Conservation (phyloP, 2,797 vertebrate genomes). For the Sebastes oblongus region DNA sequence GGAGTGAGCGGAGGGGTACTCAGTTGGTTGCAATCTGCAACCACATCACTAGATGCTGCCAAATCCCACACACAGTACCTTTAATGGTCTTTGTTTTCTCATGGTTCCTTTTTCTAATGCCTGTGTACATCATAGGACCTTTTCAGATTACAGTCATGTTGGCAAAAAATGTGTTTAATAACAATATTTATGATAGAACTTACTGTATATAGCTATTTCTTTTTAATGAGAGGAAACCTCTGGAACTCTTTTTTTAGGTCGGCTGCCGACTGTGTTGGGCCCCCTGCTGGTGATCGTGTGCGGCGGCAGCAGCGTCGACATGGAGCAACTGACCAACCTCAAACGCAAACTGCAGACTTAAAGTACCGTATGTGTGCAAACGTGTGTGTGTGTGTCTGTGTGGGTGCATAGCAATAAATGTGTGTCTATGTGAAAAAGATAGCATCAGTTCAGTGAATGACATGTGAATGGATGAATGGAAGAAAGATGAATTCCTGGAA, state of each 20-base stretch:
- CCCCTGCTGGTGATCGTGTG: slow-evolving; percentile 75
- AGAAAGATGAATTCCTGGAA: background rate
- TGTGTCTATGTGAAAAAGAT: background rate
- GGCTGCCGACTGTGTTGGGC: slow-evolving; percentile 36
- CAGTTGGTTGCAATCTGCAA: too few species aligned
- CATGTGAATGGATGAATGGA: background rate
- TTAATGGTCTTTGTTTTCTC: background rate
- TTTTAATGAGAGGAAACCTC: background rate
- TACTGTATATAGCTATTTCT: background rate
- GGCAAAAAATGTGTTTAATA: background rate
- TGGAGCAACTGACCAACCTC: slow-evolving; percentile 56
- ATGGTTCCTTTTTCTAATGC: background rate
- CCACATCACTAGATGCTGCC: rapidly evolving
- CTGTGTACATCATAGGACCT: background rate
- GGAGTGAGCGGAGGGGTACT: too few species aligned
- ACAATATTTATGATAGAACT: background rate
- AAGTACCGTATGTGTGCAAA: background rate
- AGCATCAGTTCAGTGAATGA: background rate
- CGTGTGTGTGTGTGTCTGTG: background rate
- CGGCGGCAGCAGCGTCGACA: slow-evolving; percentile 68
- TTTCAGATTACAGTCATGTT: too few species aligned
- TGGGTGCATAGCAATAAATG: background rate
- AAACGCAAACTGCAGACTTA: slow-evolving; percentile 54
- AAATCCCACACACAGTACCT: too few species aligned
- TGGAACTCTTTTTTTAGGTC: slow-evolving; percentile 34